Conservation (phyloP, 2,888 invertebrate species). For the Catocala fraxini region DNA sequence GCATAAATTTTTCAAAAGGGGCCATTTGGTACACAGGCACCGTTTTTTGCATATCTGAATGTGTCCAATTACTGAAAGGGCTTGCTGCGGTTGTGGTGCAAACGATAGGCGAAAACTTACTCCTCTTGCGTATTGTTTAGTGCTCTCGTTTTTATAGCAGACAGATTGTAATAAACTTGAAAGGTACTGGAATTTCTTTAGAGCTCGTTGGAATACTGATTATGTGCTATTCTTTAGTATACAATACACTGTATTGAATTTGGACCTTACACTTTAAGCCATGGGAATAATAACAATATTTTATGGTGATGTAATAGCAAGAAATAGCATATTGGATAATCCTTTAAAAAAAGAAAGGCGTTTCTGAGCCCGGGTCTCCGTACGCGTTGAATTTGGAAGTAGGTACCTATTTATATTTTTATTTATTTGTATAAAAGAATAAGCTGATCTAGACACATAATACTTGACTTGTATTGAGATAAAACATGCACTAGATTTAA, state of each 20-base stretch:
- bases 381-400: too few relatives aligned
- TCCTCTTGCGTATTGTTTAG: background rate
- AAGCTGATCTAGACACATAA: too few relatives aligned
- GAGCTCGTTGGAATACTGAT: background rate
- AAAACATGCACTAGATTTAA: too few relatives aligned
- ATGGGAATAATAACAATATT: too few relatives aligned
- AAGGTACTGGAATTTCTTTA: constrained; percentile 4
- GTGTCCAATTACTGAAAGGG: constrained; percentile 75
- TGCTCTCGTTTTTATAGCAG: background rate
- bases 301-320: too few relatives aligned
- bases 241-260: background rate
- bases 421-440: too few relatives aligned
- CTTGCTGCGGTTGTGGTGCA: constrained; percentile 51
- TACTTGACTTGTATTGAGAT: too few relatives aligned
- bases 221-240: background rate
- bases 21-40: constrained; percentile 65
- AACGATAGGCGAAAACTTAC: constrained; percentile 30
- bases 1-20: constrained; percentile 74
- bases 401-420: too few relatives aligned
- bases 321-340: too few relatives aligned
- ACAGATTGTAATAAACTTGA: constrained; percentile 3
- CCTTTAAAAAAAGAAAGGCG: too few relatives aligned
- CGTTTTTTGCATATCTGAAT: constrained; percentile 79
- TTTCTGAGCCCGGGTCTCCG: too few relatives aligned
- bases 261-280: too few relatives aligned